A percentile compares a stretch with the other conserved stretches of the same genome.
Conservation (phyloP, 2,888 invertebrate genomes). For the Antheraea yamamai region DNA sequence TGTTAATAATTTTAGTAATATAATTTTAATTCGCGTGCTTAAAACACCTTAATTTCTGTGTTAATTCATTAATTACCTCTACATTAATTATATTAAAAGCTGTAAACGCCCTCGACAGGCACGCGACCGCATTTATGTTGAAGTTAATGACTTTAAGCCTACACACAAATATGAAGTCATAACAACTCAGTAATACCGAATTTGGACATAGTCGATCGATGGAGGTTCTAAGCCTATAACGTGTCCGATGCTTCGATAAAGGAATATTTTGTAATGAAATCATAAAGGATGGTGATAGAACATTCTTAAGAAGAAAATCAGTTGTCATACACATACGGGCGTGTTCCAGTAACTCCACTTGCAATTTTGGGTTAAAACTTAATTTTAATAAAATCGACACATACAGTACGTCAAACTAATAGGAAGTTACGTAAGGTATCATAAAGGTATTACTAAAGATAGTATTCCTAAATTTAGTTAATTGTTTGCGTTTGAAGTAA, state of each 20-base stretch:
- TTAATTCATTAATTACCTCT: conserved; percentile 5
- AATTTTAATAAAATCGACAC: too few species aligned
- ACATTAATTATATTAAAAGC: conserved; percentile 6
- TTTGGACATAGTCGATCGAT: not conserved
- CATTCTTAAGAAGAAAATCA: too few species aligned
- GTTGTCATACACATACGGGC: too few species aligned
- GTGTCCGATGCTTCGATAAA: not conserved
- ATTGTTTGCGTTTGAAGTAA: too few species aligned
- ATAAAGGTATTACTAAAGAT: too few species aligned
- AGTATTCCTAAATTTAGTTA: too few species aligned
- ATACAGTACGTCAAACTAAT: too few species aligned
- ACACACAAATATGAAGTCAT: not conserved
- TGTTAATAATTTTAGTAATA: not conserved
- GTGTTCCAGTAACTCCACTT: too few species aligned
- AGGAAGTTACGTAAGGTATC: too few species aligned
- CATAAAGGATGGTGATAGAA: too few species aligned
- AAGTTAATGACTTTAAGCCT: not conserved
- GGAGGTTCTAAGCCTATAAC: not conserved
- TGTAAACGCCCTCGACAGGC: not conserved
- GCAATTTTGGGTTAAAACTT: too few species aligned
- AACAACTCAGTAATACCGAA: not conserved
- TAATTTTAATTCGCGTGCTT: not conserved
- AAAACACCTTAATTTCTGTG: conserved; percentile 2
- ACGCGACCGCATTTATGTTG: not conserved
- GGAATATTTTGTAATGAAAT: too few species aligned